A percentile compares a stretch with the other conserved stretches of the same genome.
These are phyloP conservation scores for Megaleporinus macrocephalus DNA, from an alignment of 2,113 vertebrate species.

Conservation along the genomic window DNA sequence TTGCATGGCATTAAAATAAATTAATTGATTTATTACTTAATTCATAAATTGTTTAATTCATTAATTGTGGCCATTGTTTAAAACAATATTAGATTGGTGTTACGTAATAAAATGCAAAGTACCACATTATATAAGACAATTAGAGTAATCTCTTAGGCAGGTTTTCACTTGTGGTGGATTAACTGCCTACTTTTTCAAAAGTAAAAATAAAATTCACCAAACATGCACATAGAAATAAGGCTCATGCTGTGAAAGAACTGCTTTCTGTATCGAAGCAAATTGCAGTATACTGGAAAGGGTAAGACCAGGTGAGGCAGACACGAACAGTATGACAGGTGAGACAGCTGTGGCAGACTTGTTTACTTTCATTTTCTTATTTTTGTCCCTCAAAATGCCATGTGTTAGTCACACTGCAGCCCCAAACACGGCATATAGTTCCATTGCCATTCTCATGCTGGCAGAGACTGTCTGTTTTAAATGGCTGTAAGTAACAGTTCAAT, in stretches of 20 bases:
- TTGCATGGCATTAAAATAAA: too few relatives aligned
- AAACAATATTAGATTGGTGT: too few relatives aligned
- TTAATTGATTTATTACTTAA: too few relatives aligned
- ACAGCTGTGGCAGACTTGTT: conserved; percentile 56
- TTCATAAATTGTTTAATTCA: too few relatives aligned
- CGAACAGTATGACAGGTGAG: conserved; percentile 36
- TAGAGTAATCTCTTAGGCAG: too few relatives aligned
- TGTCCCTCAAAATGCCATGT: conserved; percentile 47
- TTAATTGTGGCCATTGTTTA: too few relatives aligned
- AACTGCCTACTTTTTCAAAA: background rate
- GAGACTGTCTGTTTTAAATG: background rate
- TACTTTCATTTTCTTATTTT: conserved; percentile 55
- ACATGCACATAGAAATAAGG: conserved; percentile 16
- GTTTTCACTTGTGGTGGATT: background rate
- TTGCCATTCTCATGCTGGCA: conserved; percentile 22
- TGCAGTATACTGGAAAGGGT: conserved; percentile 31
- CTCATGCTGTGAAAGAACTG: conserved; percentile 20
- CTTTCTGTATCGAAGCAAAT: conserved; percentile 47
- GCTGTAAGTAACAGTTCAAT: background rate
- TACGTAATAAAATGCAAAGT: too few relatives aligned
- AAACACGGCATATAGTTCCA: conserved; percentile 1
- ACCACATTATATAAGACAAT: too few relatives aligned
- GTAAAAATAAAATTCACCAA: background rate
- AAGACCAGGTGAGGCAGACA: background rate
- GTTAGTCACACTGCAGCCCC: conserved; percentile 48